A percentile compares a stretch with the other conserved stretches of the same genome.
phyloP scores from a whole-genome alignment of 1,140 invertebrate species.

The Vollenhovia emeryi region DNA sequence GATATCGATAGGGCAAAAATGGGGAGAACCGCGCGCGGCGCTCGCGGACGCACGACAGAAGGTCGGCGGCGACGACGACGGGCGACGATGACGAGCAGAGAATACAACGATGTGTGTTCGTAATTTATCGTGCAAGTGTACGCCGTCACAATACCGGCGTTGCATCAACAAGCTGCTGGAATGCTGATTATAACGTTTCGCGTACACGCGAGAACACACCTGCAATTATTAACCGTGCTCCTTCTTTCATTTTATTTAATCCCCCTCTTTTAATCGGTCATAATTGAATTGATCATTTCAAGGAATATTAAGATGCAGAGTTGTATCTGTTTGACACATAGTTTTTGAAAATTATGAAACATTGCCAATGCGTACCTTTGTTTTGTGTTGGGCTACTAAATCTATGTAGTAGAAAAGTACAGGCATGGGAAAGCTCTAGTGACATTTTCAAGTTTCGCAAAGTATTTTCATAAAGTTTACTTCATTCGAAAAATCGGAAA shows the following conservation, averaged over 20 bases:
- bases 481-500: not conserved
- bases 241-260: constrained; percentile 11
- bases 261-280: not conserved
- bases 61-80: constrained; percentile 23
- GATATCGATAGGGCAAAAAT: constrained; percentile 53
- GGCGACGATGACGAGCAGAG: constrained; percentile 17
- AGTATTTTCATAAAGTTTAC: not conserved
- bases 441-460: not conserved
- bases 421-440: not conserved
- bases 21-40: constrained; percentile 8
- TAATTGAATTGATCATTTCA: not conserved
- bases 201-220: constrained; percentile 3
- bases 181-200: constrained; percentile 22
- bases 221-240: constrained; percentile 3
- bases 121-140: constrained; percentile 44
- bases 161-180: constrained; percentile 36
- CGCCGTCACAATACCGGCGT: constrained; percentile 9
- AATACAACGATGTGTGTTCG: constrained; percentile 29
- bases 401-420: not conserved
- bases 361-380: not conserved
- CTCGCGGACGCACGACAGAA: constrained; percentile 30
- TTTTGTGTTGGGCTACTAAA: not conserved
- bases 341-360: not conserved
- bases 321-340: not conserved
- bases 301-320: not conserved